Evolutionary conservation across 2,888 invertebrate genomes (phyloP).

Genomic region (Ennomos fuscantarius): DNA sequence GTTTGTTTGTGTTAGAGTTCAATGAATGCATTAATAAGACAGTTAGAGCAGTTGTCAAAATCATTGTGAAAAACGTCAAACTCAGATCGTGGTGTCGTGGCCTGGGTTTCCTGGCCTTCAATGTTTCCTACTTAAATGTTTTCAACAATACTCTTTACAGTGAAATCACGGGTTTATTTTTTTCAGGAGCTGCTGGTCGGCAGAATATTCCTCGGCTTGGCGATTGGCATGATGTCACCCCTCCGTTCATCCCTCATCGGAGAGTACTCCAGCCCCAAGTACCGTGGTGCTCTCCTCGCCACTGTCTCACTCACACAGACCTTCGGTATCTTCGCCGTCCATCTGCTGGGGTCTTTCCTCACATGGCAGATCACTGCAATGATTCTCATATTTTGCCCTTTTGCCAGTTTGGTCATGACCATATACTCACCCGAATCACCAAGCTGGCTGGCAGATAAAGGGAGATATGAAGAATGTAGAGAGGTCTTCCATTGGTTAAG

Average conservation of each 20-base stretch:
- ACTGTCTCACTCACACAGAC: conserved; percentile 83
- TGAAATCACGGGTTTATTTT: not conserved
- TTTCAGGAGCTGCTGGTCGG: conserved; percentile 57
- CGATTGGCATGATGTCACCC: conserved; percentile 76
- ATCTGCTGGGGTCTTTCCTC: conserved; percentile 83
- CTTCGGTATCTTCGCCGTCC: conserved; percentile 84
- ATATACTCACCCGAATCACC: conserved; percentile 85
- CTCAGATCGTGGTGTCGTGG: too few species aligned
- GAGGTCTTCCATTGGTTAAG: conserved; percentile 80
- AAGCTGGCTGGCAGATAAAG: conserved; percentile 83
- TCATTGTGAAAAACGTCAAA: too few species aligned
- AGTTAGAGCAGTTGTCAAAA: too few species aligned
- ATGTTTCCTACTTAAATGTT: too few species aligned
- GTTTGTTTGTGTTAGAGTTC: too few species aligned
- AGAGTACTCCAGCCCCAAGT: conserved; percentile 81
- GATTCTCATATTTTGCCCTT: conserved; percentile 68
- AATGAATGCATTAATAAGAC: too few species aligned
- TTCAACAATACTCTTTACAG: too few species aligned
- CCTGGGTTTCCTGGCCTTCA: too few species aligned
- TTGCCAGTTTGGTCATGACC: conserved; percentile 68
- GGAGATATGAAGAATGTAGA: conserved; percentile 76
- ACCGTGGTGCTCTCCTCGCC: conserved; percentile 85
- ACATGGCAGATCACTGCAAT: conserved; percentile 81
- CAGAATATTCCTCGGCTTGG: conserved; percentile 65
- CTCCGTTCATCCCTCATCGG: conserved; percentile 77